Evolutionary conservation across 1,140 invertebrate genomes (phyloP).

Genomic region (Scaptodrosophila lebanonensis): DNA sequence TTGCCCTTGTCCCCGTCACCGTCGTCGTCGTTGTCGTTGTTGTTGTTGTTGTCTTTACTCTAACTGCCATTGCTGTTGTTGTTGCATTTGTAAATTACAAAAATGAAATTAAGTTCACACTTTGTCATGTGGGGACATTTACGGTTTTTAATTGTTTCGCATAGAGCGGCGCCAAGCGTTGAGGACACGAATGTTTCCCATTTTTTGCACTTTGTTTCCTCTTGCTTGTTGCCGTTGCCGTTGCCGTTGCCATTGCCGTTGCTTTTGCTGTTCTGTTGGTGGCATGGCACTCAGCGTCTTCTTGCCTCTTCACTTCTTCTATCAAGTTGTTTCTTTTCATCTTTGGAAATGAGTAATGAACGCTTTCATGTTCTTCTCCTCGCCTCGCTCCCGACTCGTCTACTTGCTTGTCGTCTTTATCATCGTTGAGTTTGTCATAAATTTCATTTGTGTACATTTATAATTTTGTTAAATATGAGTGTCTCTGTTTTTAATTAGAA

Average conservation of each 20-base stretch:
- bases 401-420: slow-evolving; percentile 3
- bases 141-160: slow-evolving; percentile 70
- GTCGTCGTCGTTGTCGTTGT: slow-evolving; percentile 10
- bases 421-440: slow-evolving; percentile 36
- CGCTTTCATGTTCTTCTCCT: slow-evolving; percentile 38
- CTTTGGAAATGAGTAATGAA: slow-evolving; percentile 41
- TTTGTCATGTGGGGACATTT: slow-evolving; percentile 75
- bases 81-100: slow-evolving; percentile 72
- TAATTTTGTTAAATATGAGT: slow-evolving; percentile 61
- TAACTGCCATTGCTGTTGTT: background rate
- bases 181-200: slow-evolving; percentile 29
- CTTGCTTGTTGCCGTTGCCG: background rate
- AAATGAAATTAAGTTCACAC: slow-evolving; percentile 75
- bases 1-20: background rate
- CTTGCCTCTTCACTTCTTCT: background rate
- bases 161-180: slow-evolving; percentile 10
- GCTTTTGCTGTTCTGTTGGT: background rate
- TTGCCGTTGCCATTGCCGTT: background rate
- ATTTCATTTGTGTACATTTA: slow-evolving; percentile 60
- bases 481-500: slow-evolving; percentile 45
- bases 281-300: background rate
- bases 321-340: slow-evolving; percentile 21
- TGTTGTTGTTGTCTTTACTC: background rate
- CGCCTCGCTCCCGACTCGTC: background rate
- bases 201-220: slow-evolving; percentile 31